Percentiles rank a stretch among this genome's conserved stretches.
Conservation (phyloP, 1,140 invertebrate genomes). For the Aphis gossypii region DNA sequence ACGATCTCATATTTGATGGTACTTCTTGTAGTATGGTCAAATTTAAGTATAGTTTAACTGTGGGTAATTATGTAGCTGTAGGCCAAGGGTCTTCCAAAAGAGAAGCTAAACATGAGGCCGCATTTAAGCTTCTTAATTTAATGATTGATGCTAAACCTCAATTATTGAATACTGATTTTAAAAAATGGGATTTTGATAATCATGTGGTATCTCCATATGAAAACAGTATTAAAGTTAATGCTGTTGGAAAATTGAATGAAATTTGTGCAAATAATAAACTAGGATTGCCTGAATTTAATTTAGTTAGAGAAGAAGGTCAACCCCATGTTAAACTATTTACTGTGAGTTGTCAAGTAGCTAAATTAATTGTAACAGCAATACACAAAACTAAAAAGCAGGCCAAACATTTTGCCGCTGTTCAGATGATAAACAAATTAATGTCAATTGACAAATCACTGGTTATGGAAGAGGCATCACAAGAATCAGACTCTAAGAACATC, state of each 20-base stretch:
- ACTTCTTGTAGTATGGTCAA: conserved; percentile 75
- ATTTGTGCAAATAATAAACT: conserved; percentile 73
- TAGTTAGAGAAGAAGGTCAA: conserved; percentile 72
- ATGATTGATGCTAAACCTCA: conserved; percentile 50
- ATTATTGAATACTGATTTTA: conserved; percentile 1
- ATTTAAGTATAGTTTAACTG: conserved; percentile 69
- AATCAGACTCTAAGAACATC: background rate
- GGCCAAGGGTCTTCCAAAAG: conserved; percentile 74
- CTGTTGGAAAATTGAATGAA: conserved; percentile 61
- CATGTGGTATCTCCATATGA: conserved; percentile 59
- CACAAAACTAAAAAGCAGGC: conserved; percentile 69
- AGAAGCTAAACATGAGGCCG: conserved; percentile 75
- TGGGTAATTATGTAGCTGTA: conserved; percentile 60
- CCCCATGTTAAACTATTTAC: conserved; percentile 75
- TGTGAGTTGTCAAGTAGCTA: conserved; percentile 71
- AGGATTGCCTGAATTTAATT: conserved; percentile 70
- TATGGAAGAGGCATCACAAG: background rate
- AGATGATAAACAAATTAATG: conserved; percentile 65
- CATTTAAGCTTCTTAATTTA: conserved; percentile 68
- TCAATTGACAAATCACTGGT: background rate
- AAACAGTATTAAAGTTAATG: conserved; percentile 60
- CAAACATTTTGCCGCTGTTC: conserved; percentile 67
- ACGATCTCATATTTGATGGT: conserved; percentile 74
- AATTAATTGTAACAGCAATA: conserved; percentile 67
- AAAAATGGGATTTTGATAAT: conserved; percentile 40